phyloP scores from a whole-genome alignment of 2,888 invertebrate genomes.

The Pseudococcus viburni region DNA sequence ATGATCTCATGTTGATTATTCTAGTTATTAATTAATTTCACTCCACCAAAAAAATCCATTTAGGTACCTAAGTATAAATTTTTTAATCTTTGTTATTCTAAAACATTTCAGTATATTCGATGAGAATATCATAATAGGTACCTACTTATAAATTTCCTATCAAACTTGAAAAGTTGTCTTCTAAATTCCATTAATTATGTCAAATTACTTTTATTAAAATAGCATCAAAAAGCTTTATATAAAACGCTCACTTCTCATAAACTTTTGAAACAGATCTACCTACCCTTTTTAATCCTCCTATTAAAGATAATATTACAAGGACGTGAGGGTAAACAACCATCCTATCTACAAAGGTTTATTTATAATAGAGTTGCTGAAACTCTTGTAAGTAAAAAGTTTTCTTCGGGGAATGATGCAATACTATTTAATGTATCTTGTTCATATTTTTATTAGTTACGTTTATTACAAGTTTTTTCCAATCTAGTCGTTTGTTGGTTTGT shows the following conservation, averaged over 20 bases:
- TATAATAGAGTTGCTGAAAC: background rate
- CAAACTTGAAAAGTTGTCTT: background rate
- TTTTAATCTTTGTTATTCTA: background rate
- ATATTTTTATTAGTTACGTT: constrained; percentile 21
- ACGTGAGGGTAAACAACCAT: background rate
- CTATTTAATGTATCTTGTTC: constrained; percentile 50
- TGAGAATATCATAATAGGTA: too few species aligned
- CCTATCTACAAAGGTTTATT: background rate
- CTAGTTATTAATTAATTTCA: background rate
- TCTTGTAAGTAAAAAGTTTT: constrained; percentile 48
- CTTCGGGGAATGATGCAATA: constrained; percentile 59
- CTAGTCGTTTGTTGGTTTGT: constrained; percentile 54
- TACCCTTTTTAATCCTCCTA: background rate
- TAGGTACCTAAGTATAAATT: background rate
- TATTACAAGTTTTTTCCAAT: constrained; percentile 47
- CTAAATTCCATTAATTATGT: background rate
- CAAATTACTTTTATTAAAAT: background rate
- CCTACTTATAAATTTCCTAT: too few species aligned
- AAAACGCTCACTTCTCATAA: background rate
- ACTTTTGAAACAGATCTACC: background rate
- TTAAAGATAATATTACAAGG: background rate
- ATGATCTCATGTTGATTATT: background rate
- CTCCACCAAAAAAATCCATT: background rate
- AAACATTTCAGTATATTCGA: background rate
- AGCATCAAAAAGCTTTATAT: background rate